Conservation (phyloP, 2,113 vertebrate genomes). For the Lycocorax pyrrhopterus region DNA sequence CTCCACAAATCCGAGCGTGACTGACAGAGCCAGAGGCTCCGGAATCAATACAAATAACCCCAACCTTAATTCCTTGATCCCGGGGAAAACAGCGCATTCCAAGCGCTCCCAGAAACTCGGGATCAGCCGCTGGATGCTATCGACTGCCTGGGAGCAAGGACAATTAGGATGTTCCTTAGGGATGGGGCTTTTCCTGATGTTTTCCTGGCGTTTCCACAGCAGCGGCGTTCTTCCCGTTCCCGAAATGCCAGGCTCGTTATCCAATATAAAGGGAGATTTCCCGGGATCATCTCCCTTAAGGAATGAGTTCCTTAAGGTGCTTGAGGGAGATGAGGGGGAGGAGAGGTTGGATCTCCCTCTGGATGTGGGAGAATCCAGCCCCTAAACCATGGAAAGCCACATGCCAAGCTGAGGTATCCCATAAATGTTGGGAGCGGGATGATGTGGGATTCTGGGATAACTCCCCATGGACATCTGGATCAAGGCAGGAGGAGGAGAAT, state of each 20-base stretch:
- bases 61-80: constrained; percentile 99
- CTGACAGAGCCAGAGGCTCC: constrained; percentile 87
- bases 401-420: neutral
- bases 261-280: neutral
- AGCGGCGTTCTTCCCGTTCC: neutral
- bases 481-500: neutral
- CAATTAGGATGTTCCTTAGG: constrained; percentile 77
- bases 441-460: neutral
- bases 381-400: neutral
- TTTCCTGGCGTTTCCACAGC: neutral
- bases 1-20: constrained; percentile 96
- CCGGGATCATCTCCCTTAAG: neutral
- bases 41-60: constrained; percentile 99
- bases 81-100: constrained; percentile 89
- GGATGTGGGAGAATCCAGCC: neutral
- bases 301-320: neutral
- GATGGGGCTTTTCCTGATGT: neutral
- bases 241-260: neutral
- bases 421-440: rapidly evolving
- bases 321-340: neutral
- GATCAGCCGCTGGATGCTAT: constrained; percentile 79
- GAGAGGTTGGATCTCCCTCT: neutral
- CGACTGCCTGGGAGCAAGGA: constrained; percentile 83
- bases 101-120: constrained; percentile 74
- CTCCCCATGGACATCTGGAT: neutral